Evolutionary conservation across 2,888 invertebrate genomes (phyloP).

Genomic region (Ormyrus pomaceus): DNA sequence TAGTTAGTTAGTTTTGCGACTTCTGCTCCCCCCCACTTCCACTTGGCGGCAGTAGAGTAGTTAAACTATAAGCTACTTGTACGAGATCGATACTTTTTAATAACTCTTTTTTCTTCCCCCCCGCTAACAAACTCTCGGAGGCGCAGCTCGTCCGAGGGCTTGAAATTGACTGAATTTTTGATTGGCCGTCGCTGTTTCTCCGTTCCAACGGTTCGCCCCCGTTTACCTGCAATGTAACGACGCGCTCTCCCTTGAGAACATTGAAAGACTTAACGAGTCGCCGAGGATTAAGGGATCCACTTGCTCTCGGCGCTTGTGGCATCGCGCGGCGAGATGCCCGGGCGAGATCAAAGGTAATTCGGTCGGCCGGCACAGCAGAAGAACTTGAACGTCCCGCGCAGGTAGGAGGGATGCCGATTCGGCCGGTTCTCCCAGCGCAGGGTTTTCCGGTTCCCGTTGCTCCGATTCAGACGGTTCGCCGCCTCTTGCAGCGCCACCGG

Average conservation of each 20-base stretch:
- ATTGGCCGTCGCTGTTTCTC: constrained; percentile 30
- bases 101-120: constrained; percentile 14
- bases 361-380: constrained; percentile 71
- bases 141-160: constrained; percentile 31
- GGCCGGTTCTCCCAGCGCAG: constrained; percentile 68
- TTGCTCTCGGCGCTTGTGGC: too few relatives aligned
- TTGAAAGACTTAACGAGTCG: too few relatives aligned
- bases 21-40: not conserved
- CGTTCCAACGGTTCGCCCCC: constrained; percentile 49
- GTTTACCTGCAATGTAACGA: not conserved
- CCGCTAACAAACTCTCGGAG: not conserved
- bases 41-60: constrained; percentile 49
- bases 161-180: constrained; percentile 48
- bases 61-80: constrained; percentile 42
- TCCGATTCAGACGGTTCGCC: constrained; percentile 65
- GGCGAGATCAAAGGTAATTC: constrained; percentile 68
- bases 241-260: not conserved
- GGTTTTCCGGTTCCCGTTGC: constrained; percentile 68
- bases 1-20: constrained; percentile 29
- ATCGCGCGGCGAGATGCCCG: too few relatives aligned
- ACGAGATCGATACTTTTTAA: constrained; percentile 36
- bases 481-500: constrained; percentile 69
- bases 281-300: too few relatives aligned
- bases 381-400: constrained; percentile 70
- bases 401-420: constrained; percentile 69